Base-by-base conservation (phyloP, 2,888 invertebrate genomes). In the Nymphalis c-album region DNA sequence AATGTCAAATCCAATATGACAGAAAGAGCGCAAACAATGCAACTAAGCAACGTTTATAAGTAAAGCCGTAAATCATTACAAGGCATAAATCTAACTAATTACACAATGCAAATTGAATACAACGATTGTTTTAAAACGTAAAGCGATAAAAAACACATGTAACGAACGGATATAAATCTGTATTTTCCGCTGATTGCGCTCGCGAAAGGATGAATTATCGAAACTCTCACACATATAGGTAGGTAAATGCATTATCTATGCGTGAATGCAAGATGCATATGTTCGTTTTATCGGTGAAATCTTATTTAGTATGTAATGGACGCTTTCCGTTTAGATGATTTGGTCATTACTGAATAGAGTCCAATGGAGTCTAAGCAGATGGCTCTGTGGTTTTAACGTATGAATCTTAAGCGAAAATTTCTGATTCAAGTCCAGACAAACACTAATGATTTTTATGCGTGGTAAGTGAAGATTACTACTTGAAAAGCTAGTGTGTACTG, bases 121-220 rank as follows among this genome's bases (percentile, higher is more conserved):
- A 45, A 17, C 51, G 20, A 51, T 62, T 62, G 51, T 62, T 62
- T 40, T 10, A 45, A 53, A 40, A 40, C 40, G 35, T 31, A 10
- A 47, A 6, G 35, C 10, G 8, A n/a, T 4, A 16, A 53, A 53
- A 60, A 66, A 53, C 60, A 53, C 60, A 46, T 31, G 17, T 20
- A 35, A 40, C 16, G 35, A 58, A n/a, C 35, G 50, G 17, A 31
- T 48, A 58, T 60, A 58, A 48, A 68, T 63, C 48, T 47, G 48
- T 59, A 64, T 68, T 70, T 68, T 70, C 67, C 70, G 62, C 4
- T 60, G 60, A n/a, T 6, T 70, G 70, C 31, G 7, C 62, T 64
- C 57, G 50, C 64, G 47, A 61, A 47, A 51, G 48, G 59, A 61
- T 53, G 60, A 60, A 45, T 60, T 61, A 60, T 60, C 40, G 48